Percentiles rank a stretch among this genome's conserved stretches.
These are phyloP conservation scores for Nomada ruficornis DNA, from an alignment of 2,888 invertebrate genomes.

Conservation along the genomic window DNA sequence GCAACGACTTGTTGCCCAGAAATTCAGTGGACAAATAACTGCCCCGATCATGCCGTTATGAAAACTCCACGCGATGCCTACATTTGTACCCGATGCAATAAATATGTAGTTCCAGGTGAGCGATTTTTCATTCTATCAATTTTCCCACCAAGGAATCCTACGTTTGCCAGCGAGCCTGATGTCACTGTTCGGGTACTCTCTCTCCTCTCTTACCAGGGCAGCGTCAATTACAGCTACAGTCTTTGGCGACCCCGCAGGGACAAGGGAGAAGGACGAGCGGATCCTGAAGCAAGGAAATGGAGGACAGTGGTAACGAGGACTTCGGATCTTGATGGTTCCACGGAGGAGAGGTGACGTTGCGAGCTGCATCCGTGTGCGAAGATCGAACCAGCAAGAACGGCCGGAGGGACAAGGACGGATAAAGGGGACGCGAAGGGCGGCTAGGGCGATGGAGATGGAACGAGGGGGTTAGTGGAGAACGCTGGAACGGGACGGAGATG, in stretches of 20 bases:
- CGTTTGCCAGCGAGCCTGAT: conserved; percentile 11
- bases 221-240: conserved; percentile 66
- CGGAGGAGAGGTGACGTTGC: conserved; percentile 67
- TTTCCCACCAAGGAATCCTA: conserved; percentile 29
- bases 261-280: background rate
- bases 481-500: conserved; percentile 26
- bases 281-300: no score
- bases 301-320: conserved; percentile 64
- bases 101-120: no score
- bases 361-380: conserved; percentile 61
- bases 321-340: conserved; percentile 71
- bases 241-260: conserved; percentile 33
- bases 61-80: no score
- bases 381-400: conserved; percentile 12
- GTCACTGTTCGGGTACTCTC: conserved; percentile 14
- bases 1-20: no score
- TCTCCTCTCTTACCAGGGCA: conserved; percentile 37
- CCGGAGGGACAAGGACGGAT: conserved; percentile 8
- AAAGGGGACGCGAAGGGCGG: conserved; percentile 17
- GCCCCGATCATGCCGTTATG: no score
- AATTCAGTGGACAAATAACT: no score
- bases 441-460: conserved; percentile 39
- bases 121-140: conserved; percentile 26
- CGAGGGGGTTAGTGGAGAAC: conserved; percentile 32
- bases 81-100: no score